Base-by-base conservation (phyloP, 2,113 vertebrate species). In the Poeciliopsis turrubarensis region DNA sequence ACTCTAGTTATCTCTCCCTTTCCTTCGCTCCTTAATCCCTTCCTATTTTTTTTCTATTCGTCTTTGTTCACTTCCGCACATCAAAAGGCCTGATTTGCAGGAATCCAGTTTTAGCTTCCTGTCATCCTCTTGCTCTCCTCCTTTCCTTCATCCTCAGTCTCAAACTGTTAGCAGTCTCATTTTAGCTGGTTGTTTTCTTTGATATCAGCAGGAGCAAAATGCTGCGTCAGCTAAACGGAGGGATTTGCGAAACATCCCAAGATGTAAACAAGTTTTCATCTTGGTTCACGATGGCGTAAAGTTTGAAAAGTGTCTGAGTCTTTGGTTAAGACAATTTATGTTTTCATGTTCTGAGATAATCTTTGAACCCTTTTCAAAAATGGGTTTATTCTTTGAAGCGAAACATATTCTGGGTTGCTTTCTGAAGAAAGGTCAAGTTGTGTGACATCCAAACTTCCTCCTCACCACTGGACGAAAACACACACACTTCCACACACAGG, bases 111-210 rank as follows among this genome's bases (percentile, higher is more conserved):
- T 84, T 73, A 88, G 83, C 78, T 77, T 70, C 44, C 60, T 80
- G 73, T 83, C 79, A 72, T 83, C 80, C 63, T 81, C 73, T 78
- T 9, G 0, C 78, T 81, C 64, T 51, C 72, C 44, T 17, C 68
- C 74, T 81, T 81, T 87, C 83, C 79, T 85, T 86, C 86, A 84
- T 87, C 87, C 79, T 73, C 63, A 75, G 82, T 91, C 86, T 85
- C 63, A 89, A 81, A 78, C 60, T 78, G 80, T 89, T 87, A 80
- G 82, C 87, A 82, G 74, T 37, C 32, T 2, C 73, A 87, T 64
- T 84, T 86, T 80, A 57, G 82, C 64, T 11, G 76, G 75, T 83
- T 88, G 89, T 87, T 89, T 84, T 81, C 85, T 89, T 80, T 87
- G 85, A 87, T 83, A 86, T 78, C 63, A 60, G 82, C 65, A 47